Evolutionary conservation across 1,140 invertebrate species (phyloP).

Genomic region (Diorhabda sublineata): DNA sequence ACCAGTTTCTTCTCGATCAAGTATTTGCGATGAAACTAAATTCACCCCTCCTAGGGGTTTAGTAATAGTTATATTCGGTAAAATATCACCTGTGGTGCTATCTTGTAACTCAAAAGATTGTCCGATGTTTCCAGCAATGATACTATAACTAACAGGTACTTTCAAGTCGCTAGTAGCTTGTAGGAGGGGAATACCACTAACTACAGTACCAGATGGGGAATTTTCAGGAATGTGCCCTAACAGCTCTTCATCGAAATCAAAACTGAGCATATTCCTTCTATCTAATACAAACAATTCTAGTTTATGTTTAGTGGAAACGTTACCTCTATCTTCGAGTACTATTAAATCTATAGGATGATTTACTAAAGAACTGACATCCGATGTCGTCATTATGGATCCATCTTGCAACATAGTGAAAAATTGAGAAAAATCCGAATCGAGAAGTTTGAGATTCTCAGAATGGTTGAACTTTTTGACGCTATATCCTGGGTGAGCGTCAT

Average conservation of each 20-base stretch:
- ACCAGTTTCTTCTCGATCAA: conserved; percentile 70
- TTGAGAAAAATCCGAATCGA: conserved; percentile 73
- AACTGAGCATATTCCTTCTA: conserved; percentile 71
- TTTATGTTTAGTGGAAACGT: conserved; percentile 73
- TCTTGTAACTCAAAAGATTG: conserved; percentile 66
- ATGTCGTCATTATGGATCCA: conserved; percentile 85
- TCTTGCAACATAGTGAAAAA: conserved; percentile 85
- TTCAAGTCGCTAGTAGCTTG: conserved; percentile 55
- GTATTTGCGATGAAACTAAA: conserved; percentile 64
- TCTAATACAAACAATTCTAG: conserved; percentile 79
- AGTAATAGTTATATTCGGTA: conserved; percentile 56
- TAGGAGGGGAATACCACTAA: conserved; percentile 64
- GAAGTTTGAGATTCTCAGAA: conserved; percentile 59
- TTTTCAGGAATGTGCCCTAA: conserved; percentile 67
- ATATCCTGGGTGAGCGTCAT: conserved; percentile 81
- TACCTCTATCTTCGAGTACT: conserved; percentile 73
- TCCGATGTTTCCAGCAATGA: conserved; percentile 68
- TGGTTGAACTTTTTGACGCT: conserved; percentile 70
- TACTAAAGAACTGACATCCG: conserved; percentile 73
- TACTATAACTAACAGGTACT: conserved; percentile 69
- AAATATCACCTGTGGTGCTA: conserved; percentile 51
- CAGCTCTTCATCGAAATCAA: conserved; percentile 64
- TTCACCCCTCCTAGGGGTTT: conserved; percentile 59
- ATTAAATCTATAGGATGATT: conserved; percentile 74
- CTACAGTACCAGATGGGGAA: conserved; percentile 60